These are phyloP conservation scores for Drosophila insularis DNA, from an alignment of 1,140 invertebrate species.

Conservation along the genomic window DNA sequence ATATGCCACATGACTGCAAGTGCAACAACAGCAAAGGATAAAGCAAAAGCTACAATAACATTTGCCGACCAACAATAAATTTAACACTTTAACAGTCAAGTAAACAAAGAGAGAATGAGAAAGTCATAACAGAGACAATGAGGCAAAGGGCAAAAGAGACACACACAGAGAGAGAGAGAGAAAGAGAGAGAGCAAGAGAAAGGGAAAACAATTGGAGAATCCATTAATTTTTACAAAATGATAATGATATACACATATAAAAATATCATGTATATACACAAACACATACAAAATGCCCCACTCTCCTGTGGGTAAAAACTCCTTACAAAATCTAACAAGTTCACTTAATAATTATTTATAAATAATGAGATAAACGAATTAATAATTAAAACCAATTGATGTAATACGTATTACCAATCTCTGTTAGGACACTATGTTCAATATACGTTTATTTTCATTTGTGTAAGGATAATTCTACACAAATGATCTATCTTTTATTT, in stretches of 20 bases:
- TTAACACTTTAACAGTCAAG: slow-evolving; percentile 75
- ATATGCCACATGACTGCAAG: slow-evolving; percentile 61
- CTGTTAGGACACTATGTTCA: too few relatives aligned
- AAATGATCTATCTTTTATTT: too few relatives aligned
- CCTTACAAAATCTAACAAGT: too few relatives aligned
- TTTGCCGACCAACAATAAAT: slow-evolving; percentile 67
- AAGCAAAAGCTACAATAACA: slow-evolving; percentile 48
- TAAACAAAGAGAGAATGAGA: slow-evolving; percentile 29
- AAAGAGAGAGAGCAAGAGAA: not conserved
- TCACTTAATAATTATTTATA: too few relatives aligned
- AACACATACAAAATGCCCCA: too few relatives aligned
- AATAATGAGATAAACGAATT: too few relatives aligned
- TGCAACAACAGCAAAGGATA: slow-evolving; percentile 15
- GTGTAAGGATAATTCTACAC: too few relatives aligned
- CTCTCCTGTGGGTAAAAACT: too few relatives aligned
- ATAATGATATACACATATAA: not conserved
- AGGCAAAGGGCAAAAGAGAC: not conserved
- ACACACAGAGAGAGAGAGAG: not conserved
- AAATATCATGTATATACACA: not conserved
- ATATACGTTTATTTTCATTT: too few relatives aligned
- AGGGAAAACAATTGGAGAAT: not conserved
- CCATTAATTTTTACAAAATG: not conserved
- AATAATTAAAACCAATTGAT: too few relatives aligned
- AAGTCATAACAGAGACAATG: not conserved
- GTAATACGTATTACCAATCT: too few relatives aligned